These are phyloP conservation scores for Notothenia coriiceps DNA, from an alignment of 2,113 vertebrate genomes.

Conservation along the genomic window DNA sequence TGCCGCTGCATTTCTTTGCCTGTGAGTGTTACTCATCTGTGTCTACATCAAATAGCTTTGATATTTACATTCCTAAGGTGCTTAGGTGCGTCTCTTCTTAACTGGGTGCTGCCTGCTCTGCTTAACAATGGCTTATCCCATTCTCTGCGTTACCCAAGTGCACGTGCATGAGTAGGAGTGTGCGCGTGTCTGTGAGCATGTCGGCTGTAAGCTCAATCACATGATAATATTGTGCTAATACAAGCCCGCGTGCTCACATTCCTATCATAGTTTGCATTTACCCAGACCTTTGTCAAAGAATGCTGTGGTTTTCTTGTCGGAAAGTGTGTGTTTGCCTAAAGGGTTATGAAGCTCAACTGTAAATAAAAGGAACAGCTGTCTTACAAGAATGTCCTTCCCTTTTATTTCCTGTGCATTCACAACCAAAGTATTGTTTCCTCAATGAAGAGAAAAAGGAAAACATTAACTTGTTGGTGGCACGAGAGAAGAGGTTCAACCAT, in stretches of 20 bases:
- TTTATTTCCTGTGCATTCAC: neutral
- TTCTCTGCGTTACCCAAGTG: constrained; percentile 20
- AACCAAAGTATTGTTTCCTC: too few relatives aligned
- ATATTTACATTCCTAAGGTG: constrained; percentile 70
- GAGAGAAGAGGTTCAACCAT: too few relatives aligned
- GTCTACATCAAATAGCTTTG: constrained; percentile 55
- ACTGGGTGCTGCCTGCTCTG: constrained; percentile 41
- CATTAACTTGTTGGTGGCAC: too few relatives aligned
- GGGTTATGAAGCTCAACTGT: constrained; percentile 14
- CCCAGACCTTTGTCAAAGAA: constrained; percentile 67
- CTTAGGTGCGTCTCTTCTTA: constrained; percentile 54
- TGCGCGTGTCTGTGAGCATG: neutral
- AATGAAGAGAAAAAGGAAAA: too few relatives aligned
- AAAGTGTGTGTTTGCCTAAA: constrained; percentile 34
- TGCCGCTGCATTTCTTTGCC: too few relatives aligned
- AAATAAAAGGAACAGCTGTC: constrained; percentile 11
- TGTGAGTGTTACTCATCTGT: constrained; percentile 44
- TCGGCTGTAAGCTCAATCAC: constrained; percentile 69
- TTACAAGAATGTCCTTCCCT: neutral
- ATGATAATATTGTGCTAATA: constrained; percentile 67
- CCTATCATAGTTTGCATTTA: constrained; percentile 73
- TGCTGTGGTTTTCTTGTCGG: constrained; percentile 56
- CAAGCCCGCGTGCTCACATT: constrained; percentile 61
- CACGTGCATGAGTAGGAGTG: neutral
- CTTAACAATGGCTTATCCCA: constrained; percentile 65